A percentile compares a stretch with the other conserved stretches of the same genome.
Evolutionary conservation across 1,140 invertebrate species (phyloP).

Genomic region (Spodoptera frugiperda): DNA sequence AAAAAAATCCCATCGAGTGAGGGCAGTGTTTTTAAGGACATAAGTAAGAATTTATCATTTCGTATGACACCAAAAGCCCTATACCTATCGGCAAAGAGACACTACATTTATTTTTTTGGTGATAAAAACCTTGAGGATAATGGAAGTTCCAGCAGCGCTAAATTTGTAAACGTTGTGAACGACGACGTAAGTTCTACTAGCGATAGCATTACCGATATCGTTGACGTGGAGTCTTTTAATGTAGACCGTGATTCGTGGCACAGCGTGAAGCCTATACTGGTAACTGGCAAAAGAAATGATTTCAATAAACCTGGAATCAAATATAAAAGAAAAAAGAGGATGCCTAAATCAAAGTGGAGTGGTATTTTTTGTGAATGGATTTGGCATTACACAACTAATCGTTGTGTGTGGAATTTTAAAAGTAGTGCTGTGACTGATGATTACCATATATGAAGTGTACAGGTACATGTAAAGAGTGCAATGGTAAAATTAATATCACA

Average conservation of each 20-base stretch:
- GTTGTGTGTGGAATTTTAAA: conserved; percentile 7
- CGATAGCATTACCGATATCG: conserved; percentile 2
- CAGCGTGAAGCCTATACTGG: conserved; percentile 1
- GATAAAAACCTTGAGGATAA: conserved; percentile 3
- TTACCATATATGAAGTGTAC: conserved; percentile 9
- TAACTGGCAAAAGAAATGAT: conserved; percentile 3
- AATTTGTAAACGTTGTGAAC: not conserved
- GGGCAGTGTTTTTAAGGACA: conserved; percentile 2
- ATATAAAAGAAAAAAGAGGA: conserved; percentile 3
- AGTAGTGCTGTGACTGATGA: not conserved
- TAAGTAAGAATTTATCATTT: conserved; percentile 3
- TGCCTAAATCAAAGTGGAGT: not conserved
- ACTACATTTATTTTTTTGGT: conserved; percentile 3
- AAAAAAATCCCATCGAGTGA: conserved; percentile 2
- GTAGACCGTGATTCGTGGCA: conserved; percentile 1
- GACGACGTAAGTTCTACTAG: conserved; percentile 2
- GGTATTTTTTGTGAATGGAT: conserved; percentile 3
- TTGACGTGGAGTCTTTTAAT: conserved; percentile 2
- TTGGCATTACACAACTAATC: conserved; percentile 9
- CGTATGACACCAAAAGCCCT: conserved; percentile 2
- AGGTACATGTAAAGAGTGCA: conserved; percentile 13
- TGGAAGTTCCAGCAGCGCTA: conserved; percentile 1
- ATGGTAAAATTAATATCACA: not conserved
- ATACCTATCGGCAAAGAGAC: conserved; percentile 2
- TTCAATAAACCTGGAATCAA: conserved; percentile 3